These are phyloP conservation scores for Diaprepes abbreviatus DNA, from an alignment of 2,888 invertebrate genomes.

Conservation along the genomic window DNA sequence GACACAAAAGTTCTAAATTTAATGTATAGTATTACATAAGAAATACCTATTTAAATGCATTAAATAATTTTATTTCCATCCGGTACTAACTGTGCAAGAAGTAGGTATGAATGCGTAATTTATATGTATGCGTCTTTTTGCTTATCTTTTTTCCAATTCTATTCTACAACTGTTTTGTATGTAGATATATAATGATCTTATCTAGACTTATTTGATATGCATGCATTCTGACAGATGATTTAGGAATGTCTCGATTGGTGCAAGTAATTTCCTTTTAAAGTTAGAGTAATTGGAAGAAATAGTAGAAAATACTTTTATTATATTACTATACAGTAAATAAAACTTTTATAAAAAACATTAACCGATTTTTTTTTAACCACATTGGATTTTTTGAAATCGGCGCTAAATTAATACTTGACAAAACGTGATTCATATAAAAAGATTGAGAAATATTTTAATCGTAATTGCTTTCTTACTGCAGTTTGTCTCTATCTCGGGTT, in stretches of 20 bases:
- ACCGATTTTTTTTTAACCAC: no score
- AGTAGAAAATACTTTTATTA: background rate
- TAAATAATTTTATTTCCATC: constrained; percentile 32
- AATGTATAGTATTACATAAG: background rate
- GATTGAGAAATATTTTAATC: no score
- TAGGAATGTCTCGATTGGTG: constrained; percentile 19
- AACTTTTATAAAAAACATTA: no score
- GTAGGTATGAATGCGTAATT: constrained; percentile 15
- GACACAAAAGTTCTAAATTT: no score
- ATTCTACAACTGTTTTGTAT: constrained; percentile 23
- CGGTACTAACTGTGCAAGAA: constrained; percentile 17
- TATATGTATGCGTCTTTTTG: constrained; percentile 14
- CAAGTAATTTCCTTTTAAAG: constrained; percentile 22
- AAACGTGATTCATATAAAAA: no score
- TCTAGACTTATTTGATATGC: constrained; percentile 15
- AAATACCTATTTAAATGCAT: constrained; percentile 32
- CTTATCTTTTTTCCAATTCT: constrained; percentile 3
- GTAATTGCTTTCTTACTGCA: no score
- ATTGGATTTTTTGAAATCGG: no score
- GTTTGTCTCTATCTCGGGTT: no score
- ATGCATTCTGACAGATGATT: constrained; percentile 23
- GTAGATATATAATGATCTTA: constrained; percentile 17
- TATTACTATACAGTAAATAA: no score
- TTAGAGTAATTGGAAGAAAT: constrained; percentile 12
- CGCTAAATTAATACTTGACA: no score